These are phyloP conservation scores for Vanessa atalanta DNA, from an alignment of 1,140 invertebrate genomes.

Conservation along the genomic window DNA sequence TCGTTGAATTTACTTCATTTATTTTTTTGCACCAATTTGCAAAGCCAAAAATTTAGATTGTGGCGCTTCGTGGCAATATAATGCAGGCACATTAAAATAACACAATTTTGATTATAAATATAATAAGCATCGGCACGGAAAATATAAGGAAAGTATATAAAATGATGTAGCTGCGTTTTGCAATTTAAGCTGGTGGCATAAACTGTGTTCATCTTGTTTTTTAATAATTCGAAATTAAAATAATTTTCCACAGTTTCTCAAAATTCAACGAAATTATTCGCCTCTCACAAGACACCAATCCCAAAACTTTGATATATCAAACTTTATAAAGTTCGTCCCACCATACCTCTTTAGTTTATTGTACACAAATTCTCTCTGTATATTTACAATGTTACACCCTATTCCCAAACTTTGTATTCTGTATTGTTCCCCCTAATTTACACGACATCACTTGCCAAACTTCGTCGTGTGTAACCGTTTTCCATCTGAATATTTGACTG, in stretches of 20 bases:
- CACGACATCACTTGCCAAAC: conserved; percentile 43
- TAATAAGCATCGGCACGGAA: too few relatives aligned
- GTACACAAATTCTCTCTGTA: conserved; percentile 39
- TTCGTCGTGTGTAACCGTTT: conserved; percentile 38
- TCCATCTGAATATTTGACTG: conserved; percentile 39
- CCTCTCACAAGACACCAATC: conserved; percentile 17
- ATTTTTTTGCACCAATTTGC: too few relatives aligned
- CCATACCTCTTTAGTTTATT: conserved; percentile 37
- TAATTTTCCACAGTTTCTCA: not conserved
- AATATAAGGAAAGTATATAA: too few relatives aligned
- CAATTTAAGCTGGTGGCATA: too few relatives aligned
- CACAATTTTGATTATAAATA: too few relatives aligned
- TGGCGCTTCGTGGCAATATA: too few relatives aligned
- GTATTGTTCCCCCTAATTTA: conserved; percentile 48
- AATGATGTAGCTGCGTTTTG: too few relatives aligned
- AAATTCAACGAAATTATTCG: not conserved
- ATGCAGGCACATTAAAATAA: too few relatives aligned
- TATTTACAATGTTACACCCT: conserved; percentile 32
- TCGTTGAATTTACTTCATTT: too few relatives aligned
- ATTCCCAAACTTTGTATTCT: conserved; percentile 39
- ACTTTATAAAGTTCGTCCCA: conserved; percentile 28
- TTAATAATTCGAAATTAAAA: not conserved
- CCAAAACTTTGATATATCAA: conserved; percentile 24
- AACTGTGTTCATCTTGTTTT: too few relatives aligned
- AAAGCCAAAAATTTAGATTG: too few relatives aligned